Conservation (phyloP, 2,113 vertebrate species). For the Rhinogobius similis region DNA sequence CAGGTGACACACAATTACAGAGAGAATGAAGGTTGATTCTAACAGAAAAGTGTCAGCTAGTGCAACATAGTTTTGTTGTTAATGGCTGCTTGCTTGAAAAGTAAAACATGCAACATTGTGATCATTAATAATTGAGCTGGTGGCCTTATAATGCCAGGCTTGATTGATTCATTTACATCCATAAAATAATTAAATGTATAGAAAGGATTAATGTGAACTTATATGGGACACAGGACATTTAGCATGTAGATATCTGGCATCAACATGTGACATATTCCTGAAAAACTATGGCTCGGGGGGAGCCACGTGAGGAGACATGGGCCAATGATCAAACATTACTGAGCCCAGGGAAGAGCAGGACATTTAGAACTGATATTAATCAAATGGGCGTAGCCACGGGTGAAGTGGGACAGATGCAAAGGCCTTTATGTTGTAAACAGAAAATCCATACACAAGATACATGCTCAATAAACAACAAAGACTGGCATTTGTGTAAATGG, state of each 20-base stretch:
- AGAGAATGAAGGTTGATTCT: background rate
- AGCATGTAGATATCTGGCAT: background rate
- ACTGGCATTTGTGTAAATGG: background rate
- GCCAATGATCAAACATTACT: background rate
- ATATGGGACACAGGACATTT: background rate
- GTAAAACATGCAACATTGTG: background rate
- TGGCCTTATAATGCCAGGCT: background rate
- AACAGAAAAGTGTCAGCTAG: background rate
- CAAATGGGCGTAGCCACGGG: background rate
- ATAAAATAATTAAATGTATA: background rate
- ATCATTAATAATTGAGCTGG: background rate
- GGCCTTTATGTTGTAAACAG: conserved; percentile 1
- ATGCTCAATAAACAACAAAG: background rate
- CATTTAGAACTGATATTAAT: conserved; percentile 11
- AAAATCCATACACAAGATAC: background rate
- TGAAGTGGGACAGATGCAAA: background rate
- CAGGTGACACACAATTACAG: background rate
- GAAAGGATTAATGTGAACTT: background rate
- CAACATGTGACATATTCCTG: background rate
- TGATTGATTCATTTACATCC: background rate
- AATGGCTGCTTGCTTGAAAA: background rate
- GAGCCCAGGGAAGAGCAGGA: background rate
- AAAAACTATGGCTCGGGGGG: background rate
- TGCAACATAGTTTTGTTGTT: background rate
- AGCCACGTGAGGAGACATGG: background rate